Conservation (phyloP, 2,797 vertebrate species). For the Acanthiza pusilla region DNA sequence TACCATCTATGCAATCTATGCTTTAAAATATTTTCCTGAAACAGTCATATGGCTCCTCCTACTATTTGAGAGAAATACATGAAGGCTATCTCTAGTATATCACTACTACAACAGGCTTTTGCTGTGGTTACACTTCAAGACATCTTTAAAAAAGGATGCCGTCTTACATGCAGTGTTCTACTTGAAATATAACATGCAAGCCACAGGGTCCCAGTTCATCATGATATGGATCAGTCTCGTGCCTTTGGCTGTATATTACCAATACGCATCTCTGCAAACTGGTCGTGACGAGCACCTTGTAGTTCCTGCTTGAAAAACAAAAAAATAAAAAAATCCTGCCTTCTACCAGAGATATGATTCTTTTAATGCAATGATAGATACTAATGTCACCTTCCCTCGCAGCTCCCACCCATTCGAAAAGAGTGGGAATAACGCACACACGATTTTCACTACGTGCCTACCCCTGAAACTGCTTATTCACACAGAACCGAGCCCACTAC, state of each 20-base stretch:
- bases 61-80: not conserved
- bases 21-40: not conserved
- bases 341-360: not conserved
- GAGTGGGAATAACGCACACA: not conserved
- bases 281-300: not conserved
- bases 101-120: not conserved
- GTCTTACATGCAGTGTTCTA: not conserved
- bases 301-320: not conserved
- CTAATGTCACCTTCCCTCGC: not conserved
- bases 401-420: not conserved
- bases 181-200: not conserved
- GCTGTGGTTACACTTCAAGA: not conserved
- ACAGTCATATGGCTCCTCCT: not conserved
- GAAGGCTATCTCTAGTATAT: not conserved
- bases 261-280: not conserved
- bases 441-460: not conserved
- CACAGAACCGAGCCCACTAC: not conserved
- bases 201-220: not conserved
- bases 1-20: not conserved
- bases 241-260: not conserved
- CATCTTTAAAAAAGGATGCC: not conserved
- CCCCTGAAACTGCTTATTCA: conserved; percentile 2
- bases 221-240: not conserved
- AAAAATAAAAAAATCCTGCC: not conserved
- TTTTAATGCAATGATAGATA: not conserved